Evolutionary conservation across 2,888 invertebrate species (phyloP), one percentile per base, ranked within the genome.

Genomic region (Ophion costatus): DNA sequence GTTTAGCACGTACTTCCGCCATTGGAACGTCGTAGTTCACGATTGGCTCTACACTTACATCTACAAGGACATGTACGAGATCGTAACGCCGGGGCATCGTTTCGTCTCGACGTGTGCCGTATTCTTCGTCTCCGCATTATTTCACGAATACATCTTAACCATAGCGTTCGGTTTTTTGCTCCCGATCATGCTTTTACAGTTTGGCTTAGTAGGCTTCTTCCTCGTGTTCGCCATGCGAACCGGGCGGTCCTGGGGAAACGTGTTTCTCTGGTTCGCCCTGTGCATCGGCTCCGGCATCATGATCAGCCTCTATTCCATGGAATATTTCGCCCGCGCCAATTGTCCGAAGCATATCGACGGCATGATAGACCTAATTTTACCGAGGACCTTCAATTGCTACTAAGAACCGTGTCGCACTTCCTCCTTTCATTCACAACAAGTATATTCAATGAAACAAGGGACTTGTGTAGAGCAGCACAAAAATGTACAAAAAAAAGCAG

Each of bases 1-100:
- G n/a, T 98, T 96, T 93, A 96, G 96, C 0, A 95, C 95, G 17
- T 99, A 96, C 94, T 99, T 98, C 93, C 96, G 98, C n/a, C 97
- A 97, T 5, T 99, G 99, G 99, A 99, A 99, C 93, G 95, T 98
- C 20, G 96, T 99, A 0, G 98, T 99, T 0, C 97, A 99, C 92
- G 98, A 98, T 88, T 99, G 98, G 98, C 95, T 99, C 0, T 97
- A 98, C 89, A 96, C 96, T 5, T 98, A 99, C 93, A 95, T 99
- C 82, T 98, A 98, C 94, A 96, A 96, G 90, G 98, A 93, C 74
- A 88, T 94, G 51, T 94, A 94, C 86, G 94, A 94, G 73, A 88
- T 94, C 24, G 82, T 95, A 0, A 92, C 93, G 2, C 92, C 94
- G 0, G 93, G 94, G 11, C 95, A 94, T 78, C 95, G 86, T 70